Conservation (phyloP, 2,113 vertebrate species). For the Salvelinus sp. region DNA sequence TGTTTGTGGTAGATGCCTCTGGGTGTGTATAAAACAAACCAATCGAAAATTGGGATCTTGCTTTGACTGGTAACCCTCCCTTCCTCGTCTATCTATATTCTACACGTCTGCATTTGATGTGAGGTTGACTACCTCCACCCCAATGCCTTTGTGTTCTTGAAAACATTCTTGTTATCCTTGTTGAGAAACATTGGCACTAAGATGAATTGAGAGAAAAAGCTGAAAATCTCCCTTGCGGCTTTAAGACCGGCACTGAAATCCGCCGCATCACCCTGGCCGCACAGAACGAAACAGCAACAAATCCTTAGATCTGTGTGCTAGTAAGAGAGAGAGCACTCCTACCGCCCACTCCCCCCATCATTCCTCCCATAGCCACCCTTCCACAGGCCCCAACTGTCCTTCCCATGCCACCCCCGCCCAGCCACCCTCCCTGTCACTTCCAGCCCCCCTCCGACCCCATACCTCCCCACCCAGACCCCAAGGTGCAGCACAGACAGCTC, state of each 20-base stretch:
- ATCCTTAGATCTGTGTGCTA: no score
- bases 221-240: conserved; percentile 39
- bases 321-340: no score
- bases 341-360: no score
- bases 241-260: no score
- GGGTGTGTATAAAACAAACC: no score
- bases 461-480: conserved; percentile 27
- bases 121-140: conserved; percentile 17
- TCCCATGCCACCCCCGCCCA: no score
- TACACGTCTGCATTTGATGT: no score
- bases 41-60: no score
- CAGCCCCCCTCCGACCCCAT: neutral
- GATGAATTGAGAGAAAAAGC: conserved; percentile 54
- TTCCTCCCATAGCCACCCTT: no score
- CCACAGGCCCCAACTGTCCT: no score
- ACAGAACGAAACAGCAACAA: no score
- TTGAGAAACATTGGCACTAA: conserved; percentile 55
- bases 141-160: conserved; percentile 51
- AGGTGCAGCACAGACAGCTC: neutral
- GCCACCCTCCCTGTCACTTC: neutral
- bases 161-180: conserved; percentile 57
- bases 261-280: no score
- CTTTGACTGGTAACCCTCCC: neutral
- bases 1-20: neutral
- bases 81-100: neutral